Base-by-base conservation (phyloP, 1,140 invertebrate genomes). In the Drosophila mauritiana region DNA sequence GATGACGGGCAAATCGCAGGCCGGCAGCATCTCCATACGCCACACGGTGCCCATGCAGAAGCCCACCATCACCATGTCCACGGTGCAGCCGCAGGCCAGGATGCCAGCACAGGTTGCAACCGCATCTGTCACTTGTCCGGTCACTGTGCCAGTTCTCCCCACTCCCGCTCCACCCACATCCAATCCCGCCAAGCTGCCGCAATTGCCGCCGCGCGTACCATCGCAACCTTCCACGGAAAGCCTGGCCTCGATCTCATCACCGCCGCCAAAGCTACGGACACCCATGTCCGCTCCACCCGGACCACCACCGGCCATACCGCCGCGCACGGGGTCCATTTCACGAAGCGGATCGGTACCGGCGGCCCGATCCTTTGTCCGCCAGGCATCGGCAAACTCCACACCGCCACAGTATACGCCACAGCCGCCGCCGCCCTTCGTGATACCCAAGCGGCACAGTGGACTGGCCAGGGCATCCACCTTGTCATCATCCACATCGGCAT, bases 401-500 rank as follows among this genome's bases (percentile, higher is more conserved):
- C 85, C 85, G 68, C 89, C 92, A 31, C 92, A 93, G 48, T 92
- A 92, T 13, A 92, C 92, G 51, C 92, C 93, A 10, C 92, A 93
- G 58, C 86, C 93, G 45, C 93, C 94, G 80, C 92, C 94, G 5
- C 93, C 94, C 53, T 94, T 94, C 90, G 93, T 94, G 42, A 94
- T 94, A 58, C 94, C 94, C 54, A 94, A 94, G 74, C 88, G 94
- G 20, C 84, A 81, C 51, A 76, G 61, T 13, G 78, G 76, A 3
- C 57, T 92, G 56, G 69, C 83, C 36, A 75, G 91, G n/a, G 88
- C 88, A 31, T 84, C 84, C 2, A 88, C 88, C 2, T 15, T 91
- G 54, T 75, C 75, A 7, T 55, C 61, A 3, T n/a, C 53, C 1
- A 22, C 43, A 12, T 40, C 53, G 6, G 13, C 55, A 20, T 7